phyloP scores from a whole-genome alignment of 2,113 vertebrate species.

The Chlorocebus sabaeus region DNA sequence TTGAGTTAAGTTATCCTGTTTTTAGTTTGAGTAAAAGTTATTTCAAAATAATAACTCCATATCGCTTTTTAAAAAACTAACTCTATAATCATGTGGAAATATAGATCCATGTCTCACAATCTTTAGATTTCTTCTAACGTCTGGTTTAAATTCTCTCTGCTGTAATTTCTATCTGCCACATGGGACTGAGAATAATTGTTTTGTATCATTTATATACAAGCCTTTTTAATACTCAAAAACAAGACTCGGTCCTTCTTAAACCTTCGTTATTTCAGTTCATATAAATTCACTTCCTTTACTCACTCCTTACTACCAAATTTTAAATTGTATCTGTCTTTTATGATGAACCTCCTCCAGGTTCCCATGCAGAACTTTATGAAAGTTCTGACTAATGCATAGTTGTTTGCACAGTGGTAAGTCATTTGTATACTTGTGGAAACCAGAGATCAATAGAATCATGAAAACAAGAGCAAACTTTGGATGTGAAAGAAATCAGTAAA shows the following conservation, averaged over 20 bases:
- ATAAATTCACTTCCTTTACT: background rate
- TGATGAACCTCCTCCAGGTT: background rate
- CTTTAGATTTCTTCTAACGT: background rate
- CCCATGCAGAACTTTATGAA: background rate
- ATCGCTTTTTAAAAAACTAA: background rate
- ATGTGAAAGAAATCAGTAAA: conserved; percentile 23
- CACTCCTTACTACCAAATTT: background rate
- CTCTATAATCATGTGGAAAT: background rate
- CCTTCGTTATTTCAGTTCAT: background rate
- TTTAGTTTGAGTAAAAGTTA: background rate
- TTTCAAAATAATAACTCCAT: background rate
- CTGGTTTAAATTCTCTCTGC: background rate
- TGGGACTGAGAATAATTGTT: background rate
- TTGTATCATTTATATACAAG: background rate
- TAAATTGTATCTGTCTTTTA: background rate
- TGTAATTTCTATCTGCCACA: background rate
- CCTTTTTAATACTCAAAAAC: background rate
- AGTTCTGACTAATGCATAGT: background rate
- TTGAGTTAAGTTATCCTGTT: background rate
- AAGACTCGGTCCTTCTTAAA: background rate
- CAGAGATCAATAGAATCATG: background rate
- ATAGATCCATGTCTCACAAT: background rate
- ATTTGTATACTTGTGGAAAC: background rate
- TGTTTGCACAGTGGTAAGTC: conserved; percentile 22
- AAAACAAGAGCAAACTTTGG: conserved; percentile 10